Conservation (phyloP, 1,140 invertebrate species). For the Trinorchestia longiramus region DNA sequence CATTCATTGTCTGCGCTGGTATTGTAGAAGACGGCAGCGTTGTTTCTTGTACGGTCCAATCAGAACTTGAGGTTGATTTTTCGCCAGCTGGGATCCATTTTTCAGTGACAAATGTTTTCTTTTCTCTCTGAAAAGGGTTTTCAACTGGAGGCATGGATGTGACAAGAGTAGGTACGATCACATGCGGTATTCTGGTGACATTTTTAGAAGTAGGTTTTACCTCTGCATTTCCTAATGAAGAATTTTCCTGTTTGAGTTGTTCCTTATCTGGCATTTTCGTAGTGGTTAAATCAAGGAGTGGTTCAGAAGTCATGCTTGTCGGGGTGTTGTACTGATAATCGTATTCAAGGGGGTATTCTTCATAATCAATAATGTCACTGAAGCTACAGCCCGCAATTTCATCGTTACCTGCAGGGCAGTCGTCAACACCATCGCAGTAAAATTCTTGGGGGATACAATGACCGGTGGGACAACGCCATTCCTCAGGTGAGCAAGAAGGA, state of each 20-base stretch:
- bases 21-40: background rate
- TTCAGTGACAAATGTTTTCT: background rate
- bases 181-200: conserved; percentile 10
- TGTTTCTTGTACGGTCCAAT: background rate
- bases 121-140: background rate
- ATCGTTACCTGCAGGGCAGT: conserved; percentile 55
- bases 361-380: conserved; percentile 44
- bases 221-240: background rate
- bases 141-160: background rate
- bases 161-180: background rate
- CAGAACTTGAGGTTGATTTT: background rate
- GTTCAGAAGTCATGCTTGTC: background rate
- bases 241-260: background rate
- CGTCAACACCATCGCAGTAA: conserved; percentile 54
- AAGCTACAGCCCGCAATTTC: conserved; percentile 40
- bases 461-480: conserved; percentile 47
- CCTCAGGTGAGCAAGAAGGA: conserved; percentile 2
- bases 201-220: conserved; percentile 16
- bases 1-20: background rate
- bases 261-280: background rate
- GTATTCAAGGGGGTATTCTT: conserved; percentile 36
- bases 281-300: background rate
- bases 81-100: background rate
- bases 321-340: conserved; percentile 32
- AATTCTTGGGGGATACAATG: conserved; percentile 28